Percentiles rank a stretch among this genome's conserved stretches.
Evolutionary conservation across 2,113 vertebrate species (phyloP).

Genomic region (Microcebus griseorufus): DNA sequence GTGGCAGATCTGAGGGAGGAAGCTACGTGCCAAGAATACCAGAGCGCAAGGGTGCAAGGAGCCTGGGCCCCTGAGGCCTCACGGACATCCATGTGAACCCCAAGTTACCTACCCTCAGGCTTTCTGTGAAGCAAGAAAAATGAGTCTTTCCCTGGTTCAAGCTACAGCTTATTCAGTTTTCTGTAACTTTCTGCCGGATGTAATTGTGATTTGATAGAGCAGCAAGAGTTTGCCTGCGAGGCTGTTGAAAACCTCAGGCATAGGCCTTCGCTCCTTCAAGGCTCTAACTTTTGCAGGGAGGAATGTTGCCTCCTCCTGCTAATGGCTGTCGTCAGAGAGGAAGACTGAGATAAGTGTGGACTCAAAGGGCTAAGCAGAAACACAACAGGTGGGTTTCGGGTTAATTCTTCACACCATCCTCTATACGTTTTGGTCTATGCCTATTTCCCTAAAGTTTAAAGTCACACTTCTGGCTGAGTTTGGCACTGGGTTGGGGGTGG

Average conservation of each 20-base stretch:
- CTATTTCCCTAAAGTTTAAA: accelerated
- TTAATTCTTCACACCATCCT: not conserved
- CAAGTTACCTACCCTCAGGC: too few species aligned
- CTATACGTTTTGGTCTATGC: accelerated
- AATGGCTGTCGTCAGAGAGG: not conserved
- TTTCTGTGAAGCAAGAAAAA: not conserved
- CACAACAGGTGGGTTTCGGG: accelerated
- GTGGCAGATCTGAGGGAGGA: not conserved
- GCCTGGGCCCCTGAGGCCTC: too few species aligned
- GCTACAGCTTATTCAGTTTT: not conserved
- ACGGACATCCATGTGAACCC: accelerated
- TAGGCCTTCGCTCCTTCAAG: not conserved
- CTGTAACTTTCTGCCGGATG: not conserved
- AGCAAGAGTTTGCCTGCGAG: not conserved
- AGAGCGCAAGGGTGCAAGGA: not conserved
- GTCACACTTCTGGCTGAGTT: not conserved
- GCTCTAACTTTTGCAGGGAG: not conserved
- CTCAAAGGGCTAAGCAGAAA: not conserved
- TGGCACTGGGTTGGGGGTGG: too few species aligned
- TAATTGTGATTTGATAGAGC: too few species aligned
- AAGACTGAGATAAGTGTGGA: not conserved
- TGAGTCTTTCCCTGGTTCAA: too few species aligned
- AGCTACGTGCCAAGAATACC: accelerated
- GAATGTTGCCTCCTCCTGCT: not conserved
- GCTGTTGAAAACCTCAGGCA: accelerated